Evolutionary conservation across 2,888 invertebrate species (phyloP), one percentile per base, ranked within the genome.

Genomic region (Shargacucullia verbasci): DNA sequence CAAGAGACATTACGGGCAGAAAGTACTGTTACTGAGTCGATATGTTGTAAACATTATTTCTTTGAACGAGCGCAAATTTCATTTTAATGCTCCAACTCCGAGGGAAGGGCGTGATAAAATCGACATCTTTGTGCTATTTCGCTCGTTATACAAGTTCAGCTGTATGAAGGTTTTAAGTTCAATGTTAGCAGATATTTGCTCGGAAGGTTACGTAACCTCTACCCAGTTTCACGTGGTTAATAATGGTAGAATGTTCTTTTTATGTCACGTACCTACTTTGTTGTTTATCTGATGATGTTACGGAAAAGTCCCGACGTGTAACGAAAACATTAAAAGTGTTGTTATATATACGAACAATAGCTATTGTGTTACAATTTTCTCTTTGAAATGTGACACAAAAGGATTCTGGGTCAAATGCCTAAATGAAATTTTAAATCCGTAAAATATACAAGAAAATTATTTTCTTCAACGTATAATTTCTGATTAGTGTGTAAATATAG

Each of bases 101-200:
- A 47, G 29, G 53, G 43, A 59, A n/a, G 35, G 49, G 41, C 37
- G 50, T 63, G 80, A 83, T 81, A 79, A 68, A 65, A 83, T 81
- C 78, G 61, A 56, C 53, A 69, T 79, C 72, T 80, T 73, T 76
- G 61, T 75, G 70, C 44, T 64, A 57, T 71, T 38, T 40, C 49
- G 45, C 80, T 79, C 78, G 80, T 83, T 82, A 79, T 70, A 74
- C 71, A 66, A 54, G 79, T 84, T 80, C 71, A 76, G 64, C 48
- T 69, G 14, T 43, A 78, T 73, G 64, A 77, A 78, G 69, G 59
- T 73, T 73, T 75, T 69, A 54, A 54, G 45, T 74, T 57, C 45
- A 39, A 59, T 54, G 33, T 57, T 43, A 25, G 34, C 50, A 39
- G 48, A 31, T 68, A 52, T 20, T 46, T 35, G 35, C 31, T 11